phyloP scores from a whole-genome alignment of 2,797 vertebrate genomes.

The Falco concolor region DNA sequence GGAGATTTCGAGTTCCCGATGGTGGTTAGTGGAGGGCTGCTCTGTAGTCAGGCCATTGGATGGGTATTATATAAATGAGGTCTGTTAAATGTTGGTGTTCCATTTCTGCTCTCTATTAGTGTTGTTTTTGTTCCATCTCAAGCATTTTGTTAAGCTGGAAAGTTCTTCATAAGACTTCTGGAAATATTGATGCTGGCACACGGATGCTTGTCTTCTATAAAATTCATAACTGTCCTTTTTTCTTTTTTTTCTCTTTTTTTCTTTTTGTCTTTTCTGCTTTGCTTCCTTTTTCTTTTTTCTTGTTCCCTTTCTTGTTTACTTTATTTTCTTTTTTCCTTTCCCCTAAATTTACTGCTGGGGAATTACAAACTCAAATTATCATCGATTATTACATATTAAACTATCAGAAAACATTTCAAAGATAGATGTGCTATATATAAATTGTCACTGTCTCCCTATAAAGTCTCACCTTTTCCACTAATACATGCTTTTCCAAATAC shows the following conservation, averaged over 20 bases:
- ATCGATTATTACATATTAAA: background rate
- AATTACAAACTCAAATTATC: background rate
- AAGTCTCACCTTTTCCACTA: background rate
- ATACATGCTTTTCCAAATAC: background rate
- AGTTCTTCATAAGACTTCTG: background rate
- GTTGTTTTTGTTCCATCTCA: background rate
- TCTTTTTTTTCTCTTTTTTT: too few relatives aligned
- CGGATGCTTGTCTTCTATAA: too few relatives aligned
- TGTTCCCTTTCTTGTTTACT: too few relatives aligned
- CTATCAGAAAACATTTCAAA: background rate
- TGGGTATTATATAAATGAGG: accelerated
- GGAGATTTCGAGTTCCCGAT: background rate
- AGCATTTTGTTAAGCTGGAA: background rate
- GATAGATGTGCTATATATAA: background rate
- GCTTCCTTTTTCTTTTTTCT: too few relatives aligned
- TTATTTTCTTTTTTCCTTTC: background rate
- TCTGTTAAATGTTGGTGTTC: background rate
- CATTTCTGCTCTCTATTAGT: accelerated
- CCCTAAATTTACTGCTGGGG: background rate
- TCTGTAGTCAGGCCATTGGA: accelerated
- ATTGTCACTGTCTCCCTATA: background rate
- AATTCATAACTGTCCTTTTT: background rate
- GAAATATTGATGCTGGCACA: background rate
- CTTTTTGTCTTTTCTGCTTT: too few relatives aligned
- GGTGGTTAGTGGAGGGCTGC: accelerated